Evolutionary conservation across 2,888 invertebrate genomes (phyloP), one percentile per base, ranked within the genome.

Genomic region (Dolichomitus sp.): DNA sequence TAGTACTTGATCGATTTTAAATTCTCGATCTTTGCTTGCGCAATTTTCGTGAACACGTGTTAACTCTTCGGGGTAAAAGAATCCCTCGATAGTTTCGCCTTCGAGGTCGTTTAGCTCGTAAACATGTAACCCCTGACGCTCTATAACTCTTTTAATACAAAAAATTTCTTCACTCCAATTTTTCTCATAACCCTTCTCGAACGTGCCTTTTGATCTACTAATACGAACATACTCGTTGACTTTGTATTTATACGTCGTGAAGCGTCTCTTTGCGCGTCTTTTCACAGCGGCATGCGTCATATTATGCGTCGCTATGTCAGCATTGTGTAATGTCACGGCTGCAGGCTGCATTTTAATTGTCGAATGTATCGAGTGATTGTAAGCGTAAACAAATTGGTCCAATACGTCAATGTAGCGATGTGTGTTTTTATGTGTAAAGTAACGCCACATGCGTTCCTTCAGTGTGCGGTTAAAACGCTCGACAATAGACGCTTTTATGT

Each of bases 141-240:
- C 50, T 0, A 87, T 57, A 33, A 87, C 80, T 4, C 83, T 70
- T 7, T 14, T 23, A 27, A 90, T 85, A 19, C 74, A 79, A 75
- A 89, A 89, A 14, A 89, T 80, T 83, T 90, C 89, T 61, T 85
- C 85, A 17, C 78, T 87, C 86, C 85, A 89, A 45, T 87, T 87
- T 27, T n/a, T 1, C n/a, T 70, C 57, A 9, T 70, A 57, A 2
- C 42, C 42, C 17, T 70, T 70, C 3, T 23, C 23, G 23, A 23
- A 23, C 23, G 23, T 23, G 2, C 23, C 23, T 1, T 23, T 23
- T 23, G 23, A 1, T 23, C 23, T 23, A 23, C 23, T 23, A 23
- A 23, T 23, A 23, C 23, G 33, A 33, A 33, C 33, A 33, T 33
- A 4, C 4, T 33, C 33, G 37, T 68, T 50, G n/a, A 65, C 68